Evolutionary conservation across 2,113 vertebrate genomes (phyloP).

Genomic region (Hemiscyllium ocellatum): DNA sequence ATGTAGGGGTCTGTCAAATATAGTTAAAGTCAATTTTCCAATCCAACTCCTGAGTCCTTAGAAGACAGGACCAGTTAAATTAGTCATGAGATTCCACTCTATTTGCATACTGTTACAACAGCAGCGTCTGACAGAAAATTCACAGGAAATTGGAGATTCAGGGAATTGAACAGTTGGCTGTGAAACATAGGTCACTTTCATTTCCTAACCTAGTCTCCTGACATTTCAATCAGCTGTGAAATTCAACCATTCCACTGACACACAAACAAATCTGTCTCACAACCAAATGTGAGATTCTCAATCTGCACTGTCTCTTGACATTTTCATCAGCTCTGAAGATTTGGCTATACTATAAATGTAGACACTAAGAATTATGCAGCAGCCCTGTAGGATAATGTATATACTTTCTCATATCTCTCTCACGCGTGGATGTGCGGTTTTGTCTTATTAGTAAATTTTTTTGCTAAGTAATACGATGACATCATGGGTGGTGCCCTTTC

Average conservation of each 20-base stretch:
- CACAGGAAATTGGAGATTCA: neutral
- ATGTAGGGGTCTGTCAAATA: neutral
- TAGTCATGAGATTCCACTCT: neutral
- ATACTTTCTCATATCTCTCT: neutral
- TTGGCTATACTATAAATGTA: neutral
- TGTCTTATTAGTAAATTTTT: no score
- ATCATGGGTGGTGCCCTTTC: neutral
- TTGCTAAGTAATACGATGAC: neutral
- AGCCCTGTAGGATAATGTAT: neutral
- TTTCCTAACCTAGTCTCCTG: slow-evolving; percentile 1
- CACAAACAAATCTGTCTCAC: neutral
- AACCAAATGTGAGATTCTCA: neutral
- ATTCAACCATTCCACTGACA: slow-evolving; percentile 10
- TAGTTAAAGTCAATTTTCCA: neutral
- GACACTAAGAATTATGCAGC: neutral
- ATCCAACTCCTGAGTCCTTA: neutral
- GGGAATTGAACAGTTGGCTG: neutral
- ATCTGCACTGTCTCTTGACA: neutral
- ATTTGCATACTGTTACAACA: neutral
- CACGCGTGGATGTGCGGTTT: neutral
- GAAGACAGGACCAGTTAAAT: neutral
- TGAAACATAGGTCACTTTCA: neutral
- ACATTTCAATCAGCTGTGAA: slow-evolving; percentile 25
- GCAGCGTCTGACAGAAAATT: neutral
- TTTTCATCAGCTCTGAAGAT: neutral